Percentiles rank a stretch among this genome's conserved stretches.
These are phyloP conservation scores for Drosophila melanica DNA, from an alignment of 1,140 invertebrate species.

Conservation along the genomic window DNA sequence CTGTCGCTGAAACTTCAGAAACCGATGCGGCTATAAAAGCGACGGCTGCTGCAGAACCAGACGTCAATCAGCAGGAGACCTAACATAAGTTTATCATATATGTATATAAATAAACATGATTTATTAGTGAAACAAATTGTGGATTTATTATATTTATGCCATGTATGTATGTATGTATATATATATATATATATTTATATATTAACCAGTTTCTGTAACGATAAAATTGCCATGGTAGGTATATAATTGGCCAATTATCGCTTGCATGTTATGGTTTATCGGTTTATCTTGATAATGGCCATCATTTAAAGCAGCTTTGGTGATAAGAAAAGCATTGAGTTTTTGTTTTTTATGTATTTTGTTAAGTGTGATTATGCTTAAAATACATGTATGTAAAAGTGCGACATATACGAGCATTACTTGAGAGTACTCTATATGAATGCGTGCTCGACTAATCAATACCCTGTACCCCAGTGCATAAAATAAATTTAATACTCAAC, in stretches of 20 bases:
- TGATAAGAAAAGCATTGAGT: constrained; percentile 62
- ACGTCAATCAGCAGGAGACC: background rate
- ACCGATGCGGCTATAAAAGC: background rate
- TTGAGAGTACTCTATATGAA: background rate
- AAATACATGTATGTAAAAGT: constrained; percentile 32
- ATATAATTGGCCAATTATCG: constrained; percentile 42
- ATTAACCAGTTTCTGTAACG: constrained; percentile 54
- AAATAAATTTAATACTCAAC: background rate
- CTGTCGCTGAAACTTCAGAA: background rate
- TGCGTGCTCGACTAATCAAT: constrained; percentile 5
- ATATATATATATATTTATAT: constrained; percentile 40
- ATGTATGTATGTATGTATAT: constrained; percentile 33
- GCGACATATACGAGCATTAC: constrained; percentile 21
- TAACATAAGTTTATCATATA: background rate
- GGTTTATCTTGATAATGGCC: constrained; percentile 45
- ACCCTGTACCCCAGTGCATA: background rate
- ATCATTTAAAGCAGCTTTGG: constrained; percentile 71
- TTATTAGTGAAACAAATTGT: constrained; percentile 64
- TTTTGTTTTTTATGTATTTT: constrained; percentile 4
- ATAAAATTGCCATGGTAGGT: constrained; percentile 33
- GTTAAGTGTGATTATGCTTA: constrained; percentile 27
- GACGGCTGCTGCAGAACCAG: background rate
- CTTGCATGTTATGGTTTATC: constrained; percentile 14
- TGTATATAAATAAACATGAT: constrained; percentile 24
- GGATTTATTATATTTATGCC: constrained; percentile 46